A percentile compares a stretch with the other conserved stretches of the same genome.
Evolutionary conservation across 2,888 invertebrate species (phyloP).

Genomic region (Pseudoips prasinana): DNA sequence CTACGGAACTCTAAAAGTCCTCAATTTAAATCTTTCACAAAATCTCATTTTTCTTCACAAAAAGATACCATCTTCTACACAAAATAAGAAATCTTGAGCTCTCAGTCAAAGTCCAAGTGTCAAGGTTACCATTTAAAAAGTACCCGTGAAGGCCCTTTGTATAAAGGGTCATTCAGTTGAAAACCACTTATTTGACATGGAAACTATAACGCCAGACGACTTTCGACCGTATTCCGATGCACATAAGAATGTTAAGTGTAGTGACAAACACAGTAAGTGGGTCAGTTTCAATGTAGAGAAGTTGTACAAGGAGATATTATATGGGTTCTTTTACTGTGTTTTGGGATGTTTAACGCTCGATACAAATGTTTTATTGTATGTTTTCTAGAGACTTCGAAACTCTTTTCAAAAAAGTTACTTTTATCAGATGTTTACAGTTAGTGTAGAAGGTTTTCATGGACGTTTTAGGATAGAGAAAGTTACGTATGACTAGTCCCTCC

Average conservation of each 20-base stretch:
- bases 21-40: too few species aligned
- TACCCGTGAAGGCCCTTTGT: slow-evolving; percentile 35
- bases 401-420: too few species aligned
- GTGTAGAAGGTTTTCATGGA: too few species aligned
- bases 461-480: too few species aligned
- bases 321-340: slow-evolving; percentile 1
- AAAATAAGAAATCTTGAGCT: slow-evolving; percentile 31
- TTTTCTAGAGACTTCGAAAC: too few species aligned
- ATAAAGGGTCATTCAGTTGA: slow-evolving; percentile 28
- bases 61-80: slow-evolving; percentile 20
- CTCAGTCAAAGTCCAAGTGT: slow-evolving; percentile 25
- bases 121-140: slow-evolving; percentile 34
- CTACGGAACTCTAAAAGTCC: too few species aligned
- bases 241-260: slow-evolving; percentile 3
- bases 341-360: slow-evolving; percentile 1
- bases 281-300: slow-evolving; percentile 31
- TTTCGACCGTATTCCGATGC: slow-evolving; percentile 7
- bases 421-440: too few species aligned
- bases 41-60: slow-evolving; percentile 6
- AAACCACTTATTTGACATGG: too few species aligned
- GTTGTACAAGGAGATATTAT: slow-evolving; percentile 2
- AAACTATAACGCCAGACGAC: slow-evolving; percentile 5
- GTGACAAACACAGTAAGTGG: slow-evolving; percentile 6
- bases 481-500: too few species aligned
- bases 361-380: too few species aligned